Conservation (phyloP, 2,797 vertebrate genomes). For the Xiphorhynchus erythropygius region DNA sequence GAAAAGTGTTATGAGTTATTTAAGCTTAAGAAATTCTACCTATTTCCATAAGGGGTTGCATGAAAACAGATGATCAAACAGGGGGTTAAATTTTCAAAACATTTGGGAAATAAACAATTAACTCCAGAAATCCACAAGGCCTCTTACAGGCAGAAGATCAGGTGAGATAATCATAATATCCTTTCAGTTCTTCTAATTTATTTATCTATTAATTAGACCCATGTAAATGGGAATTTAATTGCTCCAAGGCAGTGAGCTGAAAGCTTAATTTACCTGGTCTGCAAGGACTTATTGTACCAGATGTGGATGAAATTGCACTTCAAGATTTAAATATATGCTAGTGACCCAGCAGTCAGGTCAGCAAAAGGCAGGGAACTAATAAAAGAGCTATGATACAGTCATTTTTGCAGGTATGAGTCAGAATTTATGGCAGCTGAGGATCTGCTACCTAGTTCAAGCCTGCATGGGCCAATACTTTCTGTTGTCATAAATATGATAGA, state of each 20-base stretch:
- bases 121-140: neutral
- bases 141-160: neutral
- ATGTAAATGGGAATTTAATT: neutral
- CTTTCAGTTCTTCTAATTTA: constrained; percentile 29
- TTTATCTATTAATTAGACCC: constrained; percentile 49
- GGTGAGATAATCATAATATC: constrained; percentile 9
- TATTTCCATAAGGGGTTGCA: neutral
- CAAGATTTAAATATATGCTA: neutral
- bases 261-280: constrained; percentile 3
- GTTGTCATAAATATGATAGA: neutral
- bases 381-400: neutral
- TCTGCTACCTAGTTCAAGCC: neutral
- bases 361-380: neutral
- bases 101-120: constrained; percentile 13
- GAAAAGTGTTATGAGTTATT: neutral
- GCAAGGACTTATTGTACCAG: neutral
- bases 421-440: neutral
- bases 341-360: neutral
- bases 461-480: neutral
- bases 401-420: neutral
- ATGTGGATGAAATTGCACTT: neutral
- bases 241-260: neutral
- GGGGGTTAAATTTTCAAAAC: neutral
- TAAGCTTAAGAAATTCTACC: neutral
- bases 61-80: neutral